Base-by-base conservation (phyloP, 1,140 invertebrate genomes). In the Calephelis virginiensis region DNA sequence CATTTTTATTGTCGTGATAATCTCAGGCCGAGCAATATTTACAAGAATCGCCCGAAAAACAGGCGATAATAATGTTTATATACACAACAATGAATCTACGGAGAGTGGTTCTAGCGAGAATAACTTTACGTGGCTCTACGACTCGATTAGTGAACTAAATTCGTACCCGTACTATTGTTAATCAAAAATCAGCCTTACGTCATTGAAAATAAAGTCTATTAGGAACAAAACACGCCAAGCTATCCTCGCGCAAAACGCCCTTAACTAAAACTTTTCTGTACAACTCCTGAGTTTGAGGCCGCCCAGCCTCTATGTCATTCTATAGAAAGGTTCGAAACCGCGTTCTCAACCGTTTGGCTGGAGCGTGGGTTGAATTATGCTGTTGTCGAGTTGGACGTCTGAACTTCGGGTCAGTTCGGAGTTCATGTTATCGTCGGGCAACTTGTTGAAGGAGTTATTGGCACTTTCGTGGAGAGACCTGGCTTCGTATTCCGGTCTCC, bases 391-490 rank as follows among this genome's bases (percentile, higher is more conserved):
- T 12, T 66, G 64, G 40, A 43, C 40, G 7, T 73, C 74, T 13
- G 69, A 67, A 49, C 74, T 74, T n/a, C 77, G 49, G n/a, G 73
- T 83, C 2, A 82, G 56, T 64, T 88, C 80, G 6, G 78, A 85
- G 78, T 90, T 90, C 87, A 90, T 90, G 69, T 90, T 89, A 69
- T 89, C 83, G 75, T 90, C 86, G 5, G 85, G 87, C 5, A 88
- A 76, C 64, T 88, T 90, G 68, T 73, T 71, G 74, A 78, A 80
- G 37, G 83, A 78, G 65, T 76, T 71, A 63, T 74, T 70, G n/a
- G 73, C 61, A 59, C 65, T 68, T 12, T 73, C 64, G 40, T 70
- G 66, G 9, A 67, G 49, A 4, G 72, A 62, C 8, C 63, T 66
- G 61, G 37, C 28, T 8, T 80, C 73, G 70, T 65, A 68, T 17